phyloP scores from a whole-genome alignment of 1,140 invertebrate species.

The Belonocnema kinseyi region DNA sequence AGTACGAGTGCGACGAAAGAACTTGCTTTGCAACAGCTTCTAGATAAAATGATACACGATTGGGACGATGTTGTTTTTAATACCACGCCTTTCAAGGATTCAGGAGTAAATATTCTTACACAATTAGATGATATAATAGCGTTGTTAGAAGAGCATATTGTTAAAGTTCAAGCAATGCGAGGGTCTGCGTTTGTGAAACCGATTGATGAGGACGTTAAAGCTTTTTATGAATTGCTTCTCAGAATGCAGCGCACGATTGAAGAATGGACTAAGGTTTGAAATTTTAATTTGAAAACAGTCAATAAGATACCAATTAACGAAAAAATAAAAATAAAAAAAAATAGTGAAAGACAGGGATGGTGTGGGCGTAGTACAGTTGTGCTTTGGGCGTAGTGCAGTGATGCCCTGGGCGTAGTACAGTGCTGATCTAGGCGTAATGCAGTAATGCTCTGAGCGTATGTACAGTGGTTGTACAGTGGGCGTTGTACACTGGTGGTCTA shows the following conservation, averaged over 20 bases:
- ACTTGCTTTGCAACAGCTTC: conserved; percentile 84
- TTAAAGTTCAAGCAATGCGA: conserved; percentile 88
- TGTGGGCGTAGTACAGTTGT: no score
- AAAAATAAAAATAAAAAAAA: not conserved
- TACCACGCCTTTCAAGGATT: conserved; percentile 86
- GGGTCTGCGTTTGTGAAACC: conserved; percentile 95
- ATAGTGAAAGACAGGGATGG: not conserved
- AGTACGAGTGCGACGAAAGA: conserved; percentile 94
- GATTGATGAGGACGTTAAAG: conserved; percentile 86
- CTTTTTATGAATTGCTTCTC: conserved; percentile 89
- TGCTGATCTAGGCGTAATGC: no score
- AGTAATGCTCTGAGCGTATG: no score
- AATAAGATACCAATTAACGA: conserved; percentile 28
- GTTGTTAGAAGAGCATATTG: conserved; percentile 91
- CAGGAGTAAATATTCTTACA: conserved; percentile 85
- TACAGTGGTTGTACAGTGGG: no score
- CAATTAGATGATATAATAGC: conserved; percentile 91
- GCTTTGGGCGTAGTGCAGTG: no score
- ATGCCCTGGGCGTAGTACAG: no score
- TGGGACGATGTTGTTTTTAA: conserved; percentile 88
- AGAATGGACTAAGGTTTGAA: conserved; percentile 87
- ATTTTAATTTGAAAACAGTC: not conserved
- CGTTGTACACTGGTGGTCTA: no score
- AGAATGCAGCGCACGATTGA: conserved; percentile 88
- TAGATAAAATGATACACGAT: conserved; percentile 90